Evolutionary conservation across 2,888 invertebrate genomes (phyloP).

Genomic region (Conops quadrifasciatus): DNA sequence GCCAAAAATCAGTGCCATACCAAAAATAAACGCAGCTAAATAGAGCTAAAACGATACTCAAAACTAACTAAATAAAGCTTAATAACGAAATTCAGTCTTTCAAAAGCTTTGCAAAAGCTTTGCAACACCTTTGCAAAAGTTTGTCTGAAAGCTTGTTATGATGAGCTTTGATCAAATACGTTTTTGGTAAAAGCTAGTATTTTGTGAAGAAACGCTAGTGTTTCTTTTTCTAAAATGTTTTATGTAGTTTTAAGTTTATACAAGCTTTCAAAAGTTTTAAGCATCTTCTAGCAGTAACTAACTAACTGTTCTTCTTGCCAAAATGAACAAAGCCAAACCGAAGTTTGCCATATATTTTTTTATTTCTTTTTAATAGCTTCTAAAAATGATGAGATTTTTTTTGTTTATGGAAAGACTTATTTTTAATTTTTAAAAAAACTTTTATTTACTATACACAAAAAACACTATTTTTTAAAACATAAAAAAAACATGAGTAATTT

Average conservation of each 20-base stretch:
- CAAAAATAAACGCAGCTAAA: constrained; percentile 42
- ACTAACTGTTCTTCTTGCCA: constrained; percentile 35
- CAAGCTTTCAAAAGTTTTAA: constrained; percentile 1
- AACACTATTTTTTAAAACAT: background rate
- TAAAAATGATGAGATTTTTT: too few species aligned
- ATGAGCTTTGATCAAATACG: too few species aligned
- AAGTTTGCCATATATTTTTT: constrained; percentile 37
- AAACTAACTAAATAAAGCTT: constrained; percentile 4
- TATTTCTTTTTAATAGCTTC: constrained; percentile 11
- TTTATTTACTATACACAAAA: background rate
- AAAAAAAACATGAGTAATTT: background rate
- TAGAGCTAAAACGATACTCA: background rate
- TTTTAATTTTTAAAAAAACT: background rate
- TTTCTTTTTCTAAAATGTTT: constrained; percentile 6
- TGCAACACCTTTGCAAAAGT: too few species aligned
- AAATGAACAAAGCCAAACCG: constrained; percentile 39
- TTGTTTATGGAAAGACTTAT: background rate
- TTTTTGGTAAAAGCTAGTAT: too few species aligned
- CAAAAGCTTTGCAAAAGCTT: too few species aligned
- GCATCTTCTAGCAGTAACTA: background rate
- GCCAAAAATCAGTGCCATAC: constrained; percentile 57
- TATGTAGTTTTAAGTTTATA: constrained; percentile 25
- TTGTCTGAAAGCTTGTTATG: background rate
- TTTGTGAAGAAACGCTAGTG: background rate
- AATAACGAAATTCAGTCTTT: constrained; percentile 13